A percentile compares a stretch with the other conserved stretches of the same genome.
phyloP scores from a whole-genome alignment of 2,113 vertebrate genomes.

The Syrmaticus mikado region DNA sequence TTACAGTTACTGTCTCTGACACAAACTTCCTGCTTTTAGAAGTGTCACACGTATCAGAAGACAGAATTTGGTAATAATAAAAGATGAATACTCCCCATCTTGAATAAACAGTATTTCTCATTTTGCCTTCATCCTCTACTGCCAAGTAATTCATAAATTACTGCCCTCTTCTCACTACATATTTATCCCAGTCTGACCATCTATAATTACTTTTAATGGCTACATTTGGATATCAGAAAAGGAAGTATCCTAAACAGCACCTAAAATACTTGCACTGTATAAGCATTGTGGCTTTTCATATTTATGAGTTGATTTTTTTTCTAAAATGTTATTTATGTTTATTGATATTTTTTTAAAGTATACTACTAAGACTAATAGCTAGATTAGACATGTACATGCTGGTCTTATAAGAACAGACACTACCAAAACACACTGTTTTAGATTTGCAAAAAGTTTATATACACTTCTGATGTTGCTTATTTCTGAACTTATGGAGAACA shows the following conservation, averaged over 20 bases:
- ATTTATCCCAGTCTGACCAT: not conserved
- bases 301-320: not conserved
- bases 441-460: not conserved
- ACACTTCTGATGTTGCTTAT: not conserved
- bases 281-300: not conserved
- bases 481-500: not conserved
- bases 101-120: not conserved
- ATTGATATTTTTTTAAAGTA: not conserved
- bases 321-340: not conserved
- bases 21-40: not conserved
- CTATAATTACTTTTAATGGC: not conserved
- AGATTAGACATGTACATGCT: not conserved
- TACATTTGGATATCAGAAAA: slow-evolving; percentile 42
- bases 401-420: not conserved
- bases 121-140: not conserved
- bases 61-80: not conserved
- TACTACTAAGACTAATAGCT: not conserved
- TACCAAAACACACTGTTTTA: not conserved
- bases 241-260: not conserved
- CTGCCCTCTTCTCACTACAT: not conserved
- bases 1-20: not conserved
- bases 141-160: not conserved
- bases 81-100: not conserved
- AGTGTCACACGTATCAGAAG: not conserved
- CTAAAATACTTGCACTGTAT: not conserved